Base-by-base conservation (phyloP, 92 coral and sea anemone genomes). In the Siderastrea siderea region DNA sequence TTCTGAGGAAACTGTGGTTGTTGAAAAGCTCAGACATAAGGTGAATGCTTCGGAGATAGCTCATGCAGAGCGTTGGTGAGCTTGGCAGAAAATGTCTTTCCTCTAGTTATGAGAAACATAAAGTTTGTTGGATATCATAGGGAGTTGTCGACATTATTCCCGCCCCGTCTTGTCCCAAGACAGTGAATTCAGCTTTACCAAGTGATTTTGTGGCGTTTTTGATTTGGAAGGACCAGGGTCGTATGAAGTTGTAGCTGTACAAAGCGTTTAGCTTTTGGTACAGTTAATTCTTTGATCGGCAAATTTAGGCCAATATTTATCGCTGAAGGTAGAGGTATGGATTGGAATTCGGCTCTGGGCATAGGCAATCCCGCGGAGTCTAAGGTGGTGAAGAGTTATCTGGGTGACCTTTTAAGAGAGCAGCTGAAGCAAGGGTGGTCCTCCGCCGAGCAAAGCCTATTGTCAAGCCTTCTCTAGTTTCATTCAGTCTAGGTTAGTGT, bases 391-490 rank as follows among this genome's bases (percentile, higher is more conserved):
- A 78, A 79, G 61, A 47, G 59, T 26, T 89, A 89, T 63, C 68
- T 89, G 59, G 66, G 90, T 3, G 71, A 54, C 61, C 74, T 77
- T 11, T 46, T 67, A 5, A 90, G 77, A 48, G 92, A 83, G 49
- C 84, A 89, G 80, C 48, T 77, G 44, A 59, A 52, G 78, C 81
- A 11, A 68, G 80, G 51, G 72, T 77, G 6, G 64, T 65, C 46
- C 92, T 89, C 5, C 79, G 71, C 51, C 89, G 76, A 47, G 89
- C 89, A 16, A 85, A 76, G 47, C 92, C 89, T 2, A 89, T 58
- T 53, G 83, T 14, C 74, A 26, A 26, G 59, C 50, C 14, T 55
- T 52, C 13, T 54, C 76, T 13, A 55, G 57, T 38, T 10, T 47
- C 15, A 71, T 71, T 71, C 57, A 49, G 48, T 15, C 59, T 47